Evolutionary conservation across 2,888 invertebrate species (phyloP).

Genomic region (Euspilapteryx auroguttella): DNA sequence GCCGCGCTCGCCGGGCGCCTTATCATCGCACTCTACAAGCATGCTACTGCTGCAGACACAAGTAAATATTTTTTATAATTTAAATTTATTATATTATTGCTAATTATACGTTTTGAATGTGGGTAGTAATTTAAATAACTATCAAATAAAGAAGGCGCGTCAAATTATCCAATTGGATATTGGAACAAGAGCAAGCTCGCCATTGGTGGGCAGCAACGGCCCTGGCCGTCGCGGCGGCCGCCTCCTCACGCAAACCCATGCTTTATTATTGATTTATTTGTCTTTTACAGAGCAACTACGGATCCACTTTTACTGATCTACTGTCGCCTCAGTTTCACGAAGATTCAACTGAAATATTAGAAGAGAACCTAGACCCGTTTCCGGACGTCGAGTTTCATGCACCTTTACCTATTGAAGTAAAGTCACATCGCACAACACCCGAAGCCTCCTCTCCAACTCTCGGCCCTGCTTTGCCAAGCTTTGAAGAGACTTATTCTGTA

Average conservation of each 20-base stretch:
- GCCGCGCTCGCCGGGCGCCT: constrained; percentile 61
- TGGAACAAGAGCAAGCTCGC: no score
- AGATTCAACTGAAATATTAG: constrained; percentile 69
- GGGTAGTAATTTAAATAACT: constrained; percentile 1
- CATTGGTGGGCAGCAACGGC: constrained; percentile 35
- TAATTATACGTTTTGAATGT: constrained; percentile 5
- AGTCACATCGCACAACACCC: constrained; percentile 40
- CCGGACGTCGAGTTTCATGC: constrained; percentile 67
- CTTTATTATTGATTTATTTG: not conserved
- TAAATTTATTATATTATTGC: constrained; percentile 3
- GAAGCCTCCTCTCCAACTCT: constrained; percentile 43
- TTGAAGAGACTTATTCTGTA: constrained; percentile 86
- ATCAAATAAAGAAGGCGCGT: not conserved
- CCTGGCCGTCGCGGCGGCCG: constrained; percentile 30
- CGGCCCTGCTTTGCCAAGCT: constrained; percentile 76
- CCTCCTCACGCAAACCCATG: constrained; percentile 34
- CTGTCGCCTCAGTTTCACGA: constrained; percentile 74
- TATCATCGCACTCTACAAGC: constrained; percentile 70
- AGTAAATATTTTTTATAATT: constrained; percentile 57
- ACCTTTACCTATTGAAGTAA: constrained; percentile 38
- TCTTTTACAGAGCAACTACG: constrained; percentile 73
- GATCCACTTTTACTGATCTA: constrained; percentile 78
- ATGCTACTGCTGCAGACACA: constrained; percentile 94
- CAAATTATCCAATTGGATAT: no score
- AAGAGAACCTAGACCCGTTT: constrained; percentile 75